Evolutionary conservation across 2,888 invertebrate species (phyloP).

Genomic region (Aleiodes leptofemur): DNA sequence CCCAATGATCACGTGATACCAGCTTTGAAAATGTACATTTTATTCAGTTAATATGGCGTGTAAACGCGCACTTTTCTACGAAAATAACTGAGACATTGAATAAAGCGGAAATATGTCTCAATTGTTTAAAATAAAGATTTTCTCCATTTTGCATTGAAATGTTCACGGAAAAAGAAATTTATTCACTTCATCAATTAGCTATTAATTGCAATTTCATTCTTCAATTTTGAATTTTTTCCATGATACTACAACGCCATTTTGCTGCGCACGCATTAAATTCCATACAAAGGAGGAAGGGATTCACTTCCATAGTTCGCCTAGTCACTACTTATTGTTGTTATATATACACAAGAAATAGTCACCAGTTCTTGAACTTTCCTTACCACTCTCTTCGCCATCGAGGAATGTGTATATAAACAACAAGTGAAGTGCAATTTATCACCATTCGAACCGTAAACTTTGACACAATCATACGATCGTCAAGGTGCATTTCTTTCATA

Average conservation of each 20-base stretch:
- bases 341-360: neutral
- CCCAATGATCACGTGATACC: too few relatives aligned
- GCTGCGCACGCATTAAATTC: neutral
- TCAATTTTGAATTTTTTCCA: neutral
- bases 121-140: neutral
- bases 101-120: neutral
- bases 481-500: neutral
- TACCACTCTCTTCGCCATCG: neutral
- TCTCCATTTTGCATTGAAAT: too few relatives aligned
- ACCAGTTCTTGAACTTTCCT: neutral
- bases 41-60: constrained; percentile 1
- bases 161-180: too few relatives aligned
- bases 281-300: neutral
- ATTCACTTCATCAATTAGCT: too few relatives aligned
- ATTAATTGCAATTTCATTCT: neutral
- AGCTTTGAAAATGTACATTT: neutral
- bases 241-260: neutral
- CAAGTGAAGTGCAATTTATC: neutral
- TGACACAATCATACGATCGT: neutral
- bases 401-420: neutral
- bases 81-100: neutral
- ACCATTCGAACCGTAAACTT: neutral
- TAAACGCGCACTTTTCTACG: neutral
- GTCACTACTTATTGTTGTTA: neutral
- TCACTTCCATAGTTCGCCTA: neutral